Evolutionary conservation across 2,113 vertebrate species (phyloP).

Genomic region (Tonatia bakeri): DNA sequence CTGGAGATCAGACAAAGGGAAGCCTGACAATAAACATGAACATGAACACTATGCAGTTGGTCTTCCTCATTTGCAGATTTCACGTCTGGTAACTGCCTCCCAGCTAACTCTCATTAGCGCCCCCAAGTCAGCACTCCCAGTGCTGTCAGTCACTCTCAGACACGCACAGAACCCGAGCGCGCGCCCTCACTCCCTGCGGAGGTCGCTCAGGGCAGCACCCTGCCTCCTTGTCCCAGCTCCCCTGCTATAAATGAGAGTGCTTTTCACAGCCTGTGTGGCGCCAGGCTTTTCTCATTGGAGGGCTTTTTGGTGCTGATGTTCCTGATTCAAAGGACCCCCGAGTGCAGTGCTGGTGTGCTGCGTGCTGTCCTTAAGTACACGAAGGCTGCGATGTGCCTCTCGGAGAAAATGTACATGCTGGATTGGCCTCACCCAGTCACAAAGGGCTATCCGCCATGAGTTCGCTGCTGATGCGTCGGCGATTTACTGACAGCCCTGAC

Average conservation of each 20-base stretch:
- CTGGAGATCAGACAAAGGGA: not conserved
- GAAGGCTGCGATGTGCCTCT: not conserved
- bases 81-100: not conserved
- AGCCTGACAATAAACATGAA: rapidly evolving
- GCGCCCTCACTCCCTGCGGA: rapidly evolving
- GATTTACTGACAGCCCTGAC: not conserved
- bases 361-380: not conserved
- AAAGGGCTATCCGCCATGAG: rapidly evolving
- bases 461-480: not conserved
- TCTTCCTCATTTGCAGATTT: not conserved
- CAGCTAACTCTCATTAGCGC: not conserved
- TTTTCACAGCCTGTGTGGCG: not conserved
- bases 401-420: rapidly evolving
- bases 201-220: rapidly evolving
- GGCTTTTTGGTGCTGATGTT: not conserved
- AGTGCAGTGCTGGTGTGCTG: not conserved
- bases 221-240: not conserved
- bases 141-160: rapidly evolving
- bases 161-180: rapidly evolving
- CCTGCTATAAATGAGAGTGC: not conserved
- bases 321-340: not conserved
- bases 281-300: not conserved
- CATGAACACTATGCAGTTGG: rapidly evolving
- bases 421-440: not conserved
- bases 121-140: not conserved